Percentiles rank a stretch among this genome's conserved stretches.
Conservation (phyloP, 1,140 invertebrate genomes). For the Aphelinus atriplicis region DNA sequence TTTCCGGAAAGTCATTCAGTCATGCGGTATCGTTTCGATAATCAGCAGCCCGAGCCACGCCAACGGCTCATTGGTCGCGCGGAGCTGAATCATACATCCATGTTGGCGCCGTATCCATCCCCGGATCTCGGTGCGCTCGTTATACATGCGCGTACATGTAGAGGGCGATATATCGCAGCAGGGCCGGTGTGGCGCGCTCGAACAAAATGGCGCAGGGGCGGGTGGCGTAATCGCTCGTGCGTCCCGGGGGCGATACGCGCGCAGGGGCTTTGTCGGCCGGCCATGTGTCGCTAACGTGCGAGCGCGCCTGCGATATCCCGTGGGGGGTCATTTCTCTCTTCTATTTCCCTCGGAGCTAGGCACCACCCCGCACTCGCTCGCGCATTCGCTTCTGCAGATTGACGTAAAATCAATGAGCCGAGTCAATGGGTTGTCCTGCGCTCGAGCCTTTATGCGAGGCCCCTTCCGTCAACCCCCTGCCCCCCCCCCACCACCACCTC, state of each 20-base stretch:
- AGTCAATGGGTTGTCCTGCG: slow-evolving; percentile 62
- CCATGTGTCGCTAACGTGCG: slow-evolving; percentile 63
- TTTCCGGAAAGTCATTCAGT: too few relatives aligned
- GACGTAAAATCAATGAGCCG: slow-evolving; percentile 68
- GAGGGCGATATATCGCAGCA: neutral
- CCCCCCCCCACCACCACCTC: neutral
- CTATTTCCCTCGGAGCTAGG: slow-evolving; percentile 60
- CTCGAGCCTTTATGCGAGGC: too few relatives aligned
- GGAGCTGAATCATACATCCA: too few relatives aligned
- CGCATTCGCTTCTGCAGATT: slow-evolving; percentile 51
- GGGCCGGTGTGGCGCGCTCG: too few relatives aligned
- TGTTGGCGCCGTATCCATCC: too few relatives aligned
- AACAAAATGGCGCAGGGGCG: slow-evolving; percentile 54
- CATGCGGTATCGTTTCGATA: too few relatives aligned
- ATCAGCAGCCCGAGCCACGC: neutral
- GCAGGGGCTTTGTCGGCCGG: slow-evolving; percentile 56
- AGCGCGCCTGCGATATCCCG: slow-evolving; percentile 54
- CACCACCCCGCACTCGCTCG: slow-evolving; percentile 52
- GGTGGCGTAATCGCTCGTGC: slow-evolving; percentile 3
- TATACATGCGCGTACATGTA: too few relatives aligned
- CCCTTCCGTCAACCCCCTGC: neutral
- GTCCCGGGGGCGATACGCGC: slow-evolving; percentile 51
- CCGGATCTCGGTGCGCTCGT: too few relatives aligned
- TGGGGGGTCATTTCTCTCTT: slow-evolving; percentile 66
- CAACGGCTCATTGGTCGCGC: too few relatives aligned